These are phyloP conservation scores for Stylophora pistillata DNA, from an alignment of 64 coral and sea anemone species.

Conservation along the genomic window DNA sequence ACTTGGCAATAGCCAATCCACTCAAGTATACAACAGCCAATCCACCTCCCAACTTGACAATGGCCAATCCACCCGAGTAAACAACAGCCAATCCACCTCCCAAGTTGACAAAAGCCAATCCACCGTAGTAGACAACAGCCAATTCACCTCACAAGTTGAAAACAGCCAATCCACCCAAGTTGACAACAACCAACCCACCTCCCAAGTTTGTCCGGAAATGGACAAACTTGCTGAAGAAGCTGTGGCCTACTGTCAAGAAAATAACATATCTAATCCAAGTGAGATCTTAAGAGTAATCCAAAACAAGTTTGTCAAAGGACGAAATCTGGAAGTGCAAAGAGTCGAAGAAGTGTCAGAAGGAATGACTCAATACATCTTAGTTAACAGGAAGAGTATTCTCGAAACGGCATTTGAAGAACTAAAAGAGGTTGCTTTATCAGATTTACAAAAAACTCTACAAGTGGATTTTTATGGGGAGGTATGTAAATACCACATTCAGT, in stretches of 20 bases:
- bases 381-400: neutral
- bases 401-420: too few relatives aligned
- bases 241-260: slow-evolving; percentile 50
- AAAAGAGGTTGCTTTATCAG: too few relatives aligned
- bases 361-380: slow-evolving; percentile 3
- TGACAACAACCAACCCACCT: slow-evolving; percentile 32
- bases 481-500: too few relatives aligned
- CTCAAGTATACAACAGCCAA: too few relatives aligned
- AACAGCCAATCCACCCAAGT: slow-evolving; percentile 36
- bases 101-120: slow-evolving; percentile 29
- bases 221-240: slow-evolving; percentile 53
- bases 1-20: too few relatives aligned
- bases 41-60: too few relatives aligned
- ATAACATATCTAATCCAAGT: slow-evolving; percentile 43
- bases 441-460: too few relatives aligned
- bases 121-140: too few relatives aligned
- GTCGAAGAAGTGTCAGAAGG: neutral
- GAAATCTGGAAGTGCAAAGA: slow-evolving; percentile 34
- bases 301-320: slow-evolving; percentile 17
- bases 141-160: slow-evolving; percentile 13
- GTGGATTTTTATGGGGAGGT: too few relatives aligned
- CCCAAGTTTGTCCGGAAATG: slow-evolving; percentile 43
- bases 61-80: neutral
- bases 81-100: neutral
- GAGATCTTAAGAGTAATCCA: slow-evolving; percentile 27